Base-by-base conservation (phyloP, 2,797 vertebrate species). In the Lepus townsendii region DNA sequence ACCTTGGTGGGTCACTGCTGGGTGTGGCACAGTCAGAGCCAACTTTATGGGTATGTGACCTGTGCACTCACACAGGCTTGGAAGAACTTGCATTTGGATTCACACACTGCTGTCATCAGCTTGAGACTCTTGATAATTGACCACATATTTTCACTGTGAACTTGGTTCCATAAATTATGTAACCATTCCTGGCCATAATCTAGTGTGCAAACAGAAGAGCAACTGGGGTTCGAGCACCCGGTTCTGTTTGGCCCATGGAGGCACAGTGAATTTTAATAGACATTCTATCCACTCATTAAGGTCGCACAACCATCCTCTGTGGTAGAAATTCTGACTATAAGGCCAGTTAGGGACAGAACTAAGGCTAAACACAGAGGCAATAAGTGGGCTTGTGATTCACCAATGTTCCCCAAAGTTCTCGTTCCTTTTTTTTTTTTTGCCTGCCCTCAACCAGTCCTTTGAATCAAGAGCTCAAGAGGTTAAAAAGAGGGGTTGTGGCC, bases 271-370 rank as follows among this genome's bases (percentile, higher is more conserved):
- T 94, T 79, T 76, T 68, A 84, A 72, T 91, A 76, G 38, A 35
- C 83, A 35, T 73, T 71, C 65, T 87, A 1, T 14, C 26, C 26
- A 22, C 82, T 94, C 80, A 71, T 96, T 60, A 77, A 78, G 19
- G 17, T 84, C 66, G 6, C 1, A 8, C 76, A 88, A 38, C 63
- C 84, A 19, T 82, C 16, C 69, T 93, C 6, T 2, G 0, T 82
- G 27, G 72, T 90, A 84, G 76, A 62, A n/a, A 72, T 42, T 91
- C 90, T 92, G 77, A 76, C 30, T 13, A 8, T 80, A 73, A 91
- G 77, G 27, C 47, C 47, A 77, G 42, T 32, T 78, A 83, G 30
- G 60, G 42, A 30, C 20, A 91, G 68, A 90, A 69, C 7, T 12
- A 91, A 84, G 82, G 60, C 80, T 24, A 57, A 82, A 69, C 30